phyloP scores from a whole-genome alignment of 2,113 vertebrate genomes.

The Opisthocomus hoazin region DNA sequence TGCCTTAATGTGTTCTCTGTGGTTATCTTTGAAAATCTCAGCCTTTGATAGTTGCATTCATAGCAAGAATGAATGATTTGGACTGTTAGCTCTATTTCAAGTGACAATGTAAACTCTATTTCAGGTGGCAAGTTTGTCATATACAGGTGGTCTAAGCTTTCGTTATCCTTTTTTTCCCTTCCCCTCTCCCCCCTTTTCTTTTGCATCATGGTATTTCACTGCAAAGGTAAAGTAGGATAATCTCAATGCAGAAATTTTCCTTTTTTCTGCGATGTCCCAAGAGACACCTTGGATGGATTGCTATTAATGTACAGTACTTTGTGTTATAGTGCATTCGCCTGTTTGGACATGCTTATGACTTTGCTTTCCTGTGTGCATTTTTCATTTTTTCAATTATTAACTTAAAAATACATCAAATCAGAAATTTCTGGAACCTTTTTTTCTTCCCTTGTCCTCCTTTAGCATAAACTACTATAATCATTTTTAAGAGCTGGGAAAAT shows the following conservation, averaged over 20 bases:
- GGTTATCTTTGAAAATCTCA: background rate
- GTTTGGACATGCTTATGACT: slow-evolving; percentile 20
- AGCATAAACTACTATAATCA: background rate
- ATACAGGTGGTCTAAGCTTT: background rate
- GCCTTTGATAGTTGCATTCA: background rate
- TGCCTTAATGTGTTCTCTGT: background rate
- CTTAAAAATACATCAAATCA: background rate
- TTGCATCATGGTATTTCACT: background rate
- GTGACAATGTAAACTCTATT: background rate
- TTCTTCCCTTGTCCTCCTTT: background rate
- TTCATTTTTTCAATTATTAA: background rate
- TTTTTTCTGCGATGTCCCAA: background rate
- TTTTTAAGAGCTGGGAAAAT: background rate
- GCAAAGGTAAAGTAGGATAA: background rate
- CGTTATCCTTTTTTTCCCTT: background rate
- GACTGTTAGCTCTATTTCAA: background rate
- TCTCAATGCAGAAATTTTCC: background rate
- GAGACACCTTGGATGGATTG: background rate
- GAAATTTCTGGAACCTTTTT: background rate
- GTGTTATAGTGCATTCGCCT: background rate
- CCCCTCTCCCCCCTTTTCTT: background rate
- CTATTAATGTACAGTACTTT: background rate
- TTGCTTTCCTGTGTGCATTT: background rate
- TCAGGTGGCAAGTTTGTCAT: background rate
- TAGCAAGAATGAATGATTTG: background rate